Base-by-base conservation (phyloP, 2,888 invertebrate genomes). In the Notocelia uddmanniana region DNA sequence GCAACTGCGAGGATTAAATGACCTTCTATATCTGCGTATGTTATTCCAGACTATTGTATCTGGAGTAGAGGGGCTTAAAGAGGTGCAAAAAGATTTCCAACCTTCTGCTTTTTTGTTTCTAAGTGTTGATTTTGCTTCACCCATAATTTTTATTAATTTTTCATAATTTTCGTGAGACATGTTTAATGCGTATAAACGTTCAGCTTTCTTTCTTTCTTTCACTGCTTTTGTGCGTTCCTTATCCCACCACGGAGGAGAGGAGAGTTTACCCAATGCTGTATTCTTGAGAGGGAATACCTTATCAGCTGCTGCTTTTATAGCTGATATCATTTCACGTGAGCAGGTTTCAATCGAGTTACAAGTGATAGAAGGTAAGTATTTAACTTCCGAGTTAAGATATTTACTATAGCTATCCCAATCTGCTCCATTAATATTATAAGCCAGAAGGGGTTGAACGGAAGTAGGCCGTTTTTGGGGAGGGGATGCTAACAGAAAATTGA, bases 161-260 rank as follows among this genome's bases (percentile, higher is more conserved):
- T n/a, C n/a, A n/a, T n/a, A n/a, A n/a, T n/a, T n/a, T n/a, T n/a
- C n/a, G n/a, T n/a, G n/a, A n/a, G 45, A 60, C 45, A 15, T 60
- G n/a, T n/a, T 48, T 2, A 18, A 11, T 1, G 60, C 45, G n/a
- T 50, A 63, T 3, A 2, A 1, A 2, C 48, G 50, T 13, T 63
- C 62, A 10, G 62, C 48, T 6, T 11, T 13, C 8, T 63, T 63
- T 19, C 62, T 63, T 1, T n/a, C 0, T 5, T 63, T 63, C 0
- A 63, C 31, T 0, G 62, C 62, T 0, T 31, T 31, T 0, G 62
- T 50, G 19, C 62, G 50, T 0, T 63, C 62, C 1, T 13, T 63
- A 18, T 63, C 63, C 63, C 63, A 63, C 63, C 63, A 63, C 0
- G 63, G 63, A 26, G 63, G 50, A 8, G 63, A 50, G 3, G 52